Conservation (phyloP, 2,797 vertebrate species). For the Acanthurus tractus region DNA sequence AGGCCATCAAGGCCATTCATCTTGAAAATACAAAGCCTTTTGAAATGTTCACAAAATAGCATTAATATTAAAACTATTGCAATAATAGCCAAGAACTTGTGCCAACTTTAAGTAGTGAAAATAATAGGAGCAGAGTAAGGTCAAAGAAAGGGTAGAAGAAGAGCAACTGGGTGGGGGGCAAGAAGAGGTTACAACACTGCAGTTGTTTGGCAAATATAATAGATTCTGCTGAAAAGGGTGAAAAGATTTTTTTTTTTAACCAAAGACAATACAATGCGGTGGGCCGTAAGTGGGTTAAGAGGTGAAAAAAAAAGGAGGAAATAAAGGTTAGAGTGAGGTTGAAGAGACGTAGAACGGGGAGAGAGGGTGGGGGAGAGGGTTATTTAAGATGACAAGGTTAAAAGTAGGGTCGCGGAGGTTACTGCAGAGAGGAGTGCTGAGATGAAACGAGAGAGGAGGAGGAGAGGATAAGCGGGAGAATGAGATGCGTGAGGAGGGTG, state of each 20-base stretch:
- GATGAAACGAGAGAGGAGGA: slow-evolving; percentile 54
- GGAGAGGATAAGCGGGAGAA: slow-evolving; percentile 43
- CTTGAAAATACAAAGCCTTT: neutral
- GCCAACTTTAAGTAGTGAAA: neutral
- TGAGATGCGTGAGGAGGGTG: slow-evolving; percentile 41
- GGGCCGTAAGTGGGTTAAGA: neutral
- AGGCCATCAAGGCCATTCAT: neutral
- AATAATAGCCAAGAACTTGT: slow-evolving; percentile 6
- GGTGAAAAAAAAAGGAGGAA: slow-evolving; percentile 14
- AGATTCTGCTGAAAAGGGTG: neutral
- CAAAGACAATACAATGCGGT: neutral
- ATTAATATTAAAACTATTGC: neutral
- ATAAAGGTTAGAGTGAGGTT: slow-evolving; percentile 31
- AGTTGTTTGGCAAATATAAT: neutral
- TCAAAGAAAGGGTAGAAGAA: neutral
- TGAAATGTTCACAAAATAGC: neutral
- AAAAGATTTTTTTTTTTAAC: neutral
- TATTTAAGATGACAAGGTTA: slow-evolving; percentile 72
- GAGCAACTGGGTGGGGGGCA: neutral
- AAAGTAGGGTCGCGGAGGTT: slow-evolving; percentile 56
- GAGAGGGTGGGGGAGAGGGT: slow-evolving; percentile 42
- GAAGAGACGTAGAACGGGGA: neutral
- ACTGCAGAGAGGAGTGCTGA: slow-evolving; percentile 13
- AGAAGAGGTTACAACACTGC: slow-evolving; percentile 6
- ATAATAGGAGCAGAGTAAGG: neutral